phyloP scores from a whole-genome alignment of 1,140 invertebrate genomes.

The Drosophila busckii region DNA sequence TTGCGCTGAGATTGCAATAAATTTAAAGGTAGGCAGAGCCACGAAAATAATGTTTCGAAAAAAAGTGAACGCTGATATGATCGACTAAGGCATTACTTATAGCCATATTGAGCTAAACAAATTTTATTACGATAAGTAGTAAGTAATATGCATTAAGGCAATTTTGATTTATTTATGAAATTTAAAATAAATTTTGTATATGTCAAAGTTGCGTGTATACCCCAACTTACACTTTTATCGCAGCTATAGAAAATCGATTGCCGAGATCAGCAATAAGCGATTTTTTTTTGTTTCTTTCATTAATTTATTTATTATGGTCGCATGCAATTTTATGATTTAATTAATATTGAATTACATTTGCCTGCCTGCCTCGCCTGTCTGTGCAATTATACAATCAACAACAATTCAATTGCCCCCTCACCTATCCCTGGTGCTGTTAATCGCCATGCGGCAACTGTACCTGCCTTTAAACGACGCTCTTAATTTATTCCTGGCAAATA shows the following conservation, averaged over 20 bases:
- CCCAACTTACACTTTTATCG: no score
- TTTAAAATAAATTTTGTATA: no score
- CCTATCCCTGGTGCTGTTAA: constrained; percentile 18
- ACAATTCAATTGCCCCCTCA: constrained; percentile 36
- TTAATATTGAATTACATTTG: constrained; percentile 69
- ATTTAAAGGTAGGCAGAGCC: constrained; percentile 14
- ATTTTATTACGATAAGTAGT: not conserved
- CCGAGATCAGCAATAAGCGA: constrained; percentile 57
- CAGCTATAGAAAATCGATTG: constrained; percentile 45
- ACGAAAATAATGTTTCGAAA: constrained; percentile 12
- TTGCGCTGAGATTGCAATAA: constrained; percentile 59
- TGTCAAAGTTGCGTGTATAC: no score
- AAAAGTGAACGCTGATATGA: not conserved
- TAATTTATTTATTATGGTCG: constrained; percentile 69
- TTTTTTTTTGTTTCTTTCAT: constrained; percentile 31
- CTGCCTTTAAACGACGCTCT: constrained; percentile 26
- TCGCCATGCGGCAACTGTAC: constrained; percentile 45
- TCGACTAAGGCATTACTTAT: no score
- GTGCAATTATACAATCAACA: constrained; percentile 64
- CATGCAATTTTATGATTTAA: constrained; percentile 74
- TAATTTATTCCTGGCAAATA: constrained; percentile 72
- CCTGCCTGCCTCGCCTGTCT: not conserved
- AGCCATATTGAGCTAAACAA: no score
- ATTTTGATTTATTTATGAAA: no score
- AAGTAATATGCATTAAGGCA: not conserved